These are phyloP conservation scores for Drosophila kanapiae DNA, from an alignment of 1,140 invertebrate genomes.

Conservation along the genomic window DNA sequence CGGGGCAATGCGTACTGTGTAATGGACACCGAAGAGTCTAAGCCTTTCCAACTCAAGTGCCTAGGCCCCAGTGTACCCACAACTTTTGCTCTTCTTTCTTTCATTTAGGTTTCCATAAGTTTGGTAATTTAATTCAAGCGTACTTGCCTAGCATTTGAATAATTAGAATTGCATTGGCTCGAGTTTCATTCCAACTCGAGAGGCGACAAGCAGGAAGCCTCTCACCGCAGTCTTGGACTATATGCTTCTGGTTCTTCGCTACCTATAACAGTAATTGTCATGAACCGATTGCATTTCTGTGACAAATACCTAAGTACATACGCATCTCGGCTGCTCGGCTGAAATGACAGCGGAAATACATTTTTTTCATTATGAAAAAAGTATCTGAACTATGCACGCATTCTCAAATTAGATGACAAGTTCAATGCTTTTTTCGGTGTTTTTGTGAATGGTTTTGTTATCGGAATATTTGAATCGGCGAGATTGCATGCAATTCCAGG, in stretches of 20 bases:
- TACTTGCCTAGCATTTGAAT: constrained; percentile 68
- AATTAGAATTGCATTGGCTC: constrained; percentile 81
- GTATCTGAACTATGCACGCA: constrained; percentile 1
- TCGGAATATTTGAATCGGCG: constrained; percentile 30
- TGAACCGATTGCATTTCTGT: constrained; percentile 28
- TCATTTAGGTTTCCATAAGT: constrained; percentile 55
- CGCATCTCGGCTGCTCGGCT: too few species aligned
- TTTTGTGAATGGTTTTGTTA: constrained; percentile 29
- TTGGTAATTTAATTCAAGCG: constrained; percentile 82
- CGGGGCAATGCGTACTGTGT: constrained; percentile 40
- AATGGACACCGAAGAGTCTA: constrained; percentile 54
- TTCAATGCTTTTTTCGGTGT: constrained; percentile 4
- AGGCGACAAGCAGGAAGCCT: constrained; percentile 65
- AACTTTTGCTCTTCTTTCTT: constrained; percentile 66
- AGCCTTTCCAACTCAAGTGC: constrained; percentile 49
- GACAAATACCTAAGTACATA: constrained; percentile 2
- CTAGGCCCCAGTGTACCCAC: constrained; percentile 30
- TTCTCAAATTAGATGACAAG: constrained; percentile 4
- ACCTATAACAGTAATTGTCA: constrained; percentile 58
- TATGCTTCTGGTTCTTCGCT: constrained; percentile 37
- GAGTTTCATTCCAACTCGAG: constrained; percentile 54
- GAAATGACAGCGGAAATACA: constrained; percentile 26
- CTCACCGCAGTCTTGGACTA: constrained; percentile 64
- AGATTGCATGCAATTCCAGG: constrained; percentile 41
- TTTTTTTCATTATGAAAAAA: constrained; percentile 17